Evolutionary conservation across 2,888 invertebrate species (phyloP).

Genomic region (Mimas tiliae): DNA sequence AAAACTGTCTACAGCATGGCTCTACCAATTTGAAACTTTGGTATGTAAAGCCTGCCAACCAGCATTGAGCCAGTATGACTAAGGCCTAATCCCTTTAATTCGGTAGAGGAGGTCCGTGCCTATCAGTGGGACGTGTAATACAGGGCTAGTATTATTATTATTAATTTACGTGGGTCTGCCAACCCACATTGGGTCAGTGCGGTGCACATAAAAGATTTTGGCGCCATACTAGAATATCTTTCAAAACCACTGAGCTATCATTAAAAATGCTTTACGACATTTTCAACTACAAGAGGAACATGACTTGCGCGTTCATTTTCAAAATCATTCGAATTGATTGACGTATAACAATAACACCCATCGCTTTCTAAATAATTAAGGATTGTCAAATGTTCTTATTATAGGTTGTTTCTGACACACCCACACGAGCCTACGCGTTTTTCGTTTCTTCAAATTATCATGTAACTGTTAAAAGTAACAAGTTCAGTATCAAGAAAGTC

Average conservation of each 20-base stretch:
- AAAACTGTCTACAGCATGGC: no score
- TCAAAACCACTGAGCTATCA: not conserved
- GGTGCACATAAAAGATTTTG: not conserved
- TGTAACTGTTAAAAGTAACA: not conserved
- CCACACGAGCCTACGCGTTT: slow-evolving; percentile 3
- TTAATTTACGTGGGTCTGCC: no score
- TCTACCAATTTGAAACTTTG: no score
- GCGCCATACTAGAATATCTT: not conserved
- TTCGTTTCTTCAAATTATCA: not conserved
- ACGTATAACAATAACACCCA: slow-evolving; percentile 18
- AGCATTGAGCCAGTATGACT: no score
- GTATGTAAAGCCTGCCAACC: no score
- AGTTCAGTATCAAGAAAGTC: no score
- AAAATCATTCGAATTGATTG: slow-evolving; percentile 29
- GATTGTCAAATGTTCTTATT: slow-evolving; percentile 8
- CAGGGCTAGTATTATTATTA: no score
- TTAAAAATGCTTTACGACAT: slow-evolving; percentile 17
- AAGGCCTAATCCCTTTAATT: no score
- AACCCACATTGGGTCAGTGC: no score
- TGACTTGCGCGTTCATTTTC: slow-evolving; percentile 13
- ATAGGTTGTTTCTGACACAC: not conserved
- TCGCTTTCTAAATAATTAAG: slow-evolving; percentile 22
- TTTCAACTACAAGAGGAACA: not conserved
- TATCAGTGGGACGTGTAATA: no score
- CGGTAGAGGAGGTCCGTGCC: no score